Evolutionary conservation across 2,113 vertebrate genomes (phyloP).

Genomic region (Protobothrops flavoviridis): DNA sequence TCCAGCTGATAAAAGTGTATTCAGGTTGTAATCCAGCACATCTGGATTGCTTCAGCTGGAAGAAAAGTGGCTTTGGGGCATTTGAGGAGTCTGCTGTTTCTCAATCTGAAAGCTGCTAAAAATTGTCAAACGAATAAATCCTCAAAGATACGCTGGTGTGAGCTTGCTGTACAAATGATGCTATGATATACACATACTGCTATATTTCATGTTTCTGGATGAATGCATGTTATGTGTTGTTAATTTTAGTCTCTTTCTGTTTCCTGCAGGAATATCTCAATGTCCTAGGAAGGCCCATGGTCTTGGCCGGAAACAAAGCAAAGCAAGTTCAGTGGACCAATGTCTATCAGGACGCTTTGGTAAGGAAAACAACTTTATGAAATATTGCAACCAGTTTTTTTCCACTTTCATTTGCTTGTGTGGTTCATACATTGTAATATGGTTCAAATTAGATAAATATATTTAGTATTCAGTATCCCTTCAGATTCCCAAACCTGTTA

Average conservation of each 20-base stretch:
- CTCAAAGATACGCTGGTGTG: not conserved
- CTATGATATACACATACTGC: not conserved
- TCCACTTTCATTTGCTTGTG: not conserved
- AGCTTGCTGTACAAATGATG: not conserved
- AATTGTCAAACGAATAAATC: not conserved
- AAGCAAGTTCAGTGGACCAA: slow-evolving; percentile 99
- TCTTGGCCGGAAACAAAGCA: slow-evolving; percentile 87
- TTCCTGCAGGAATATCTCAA: slow-evolving; percentile 91
- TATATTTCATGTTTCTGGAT: not conserved
- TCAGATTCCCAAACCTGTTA: not conserved
- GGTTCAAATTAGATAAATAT: not conserved
- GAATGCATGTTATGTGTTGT: not conserved
- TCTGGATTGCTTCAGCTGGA: not conserved
- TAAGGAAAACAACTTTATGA: slow-evolving; percentile 57
- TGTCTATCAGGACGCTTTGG: slow-evolving; percentile 96
- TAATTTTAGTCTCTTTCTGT: not conserved
- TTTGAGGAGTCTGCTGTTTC: not conserved
- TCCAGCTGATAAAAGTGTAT: not conserved
- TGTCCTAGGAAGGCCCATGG: slow-evolving; percentile 96
- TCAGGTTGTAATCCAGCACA: not conserved
- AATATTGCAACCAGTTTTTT: not conserved
- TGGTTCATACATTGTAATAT: not conserved
- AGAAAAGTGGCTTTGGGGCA: not conserved
- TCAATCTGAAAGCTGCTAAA: not conserved
- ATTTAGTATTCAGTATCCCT: not conserved